Conservation (phyloP, 1,140 invertebrate species). For the Listronotus bonariensis region DNA sequence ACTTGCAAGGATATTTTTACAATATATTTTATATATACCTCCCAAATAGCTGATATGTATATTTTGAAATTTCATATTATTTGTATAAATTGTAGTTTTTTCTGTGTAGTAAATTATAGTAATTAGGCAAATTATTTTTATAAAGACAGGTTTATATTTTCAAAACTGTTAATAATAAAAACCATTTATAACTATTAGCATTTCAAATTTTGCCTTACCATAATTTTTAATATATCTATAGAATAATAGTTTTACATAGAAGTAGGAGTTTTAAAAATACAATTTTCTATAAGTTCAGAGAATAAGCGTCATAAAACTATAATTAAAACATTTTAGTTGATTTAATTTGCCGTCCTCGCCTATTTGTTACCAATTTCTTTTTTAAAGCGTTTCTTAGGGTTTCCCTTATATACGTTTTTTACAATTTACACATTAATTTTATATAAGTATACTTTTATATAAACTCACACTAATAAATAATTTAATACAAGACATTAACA, state of each 20-base stretch:
- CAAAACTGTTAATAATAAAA: not conserved
- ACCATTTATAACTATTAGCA: conserved; percentile 11
- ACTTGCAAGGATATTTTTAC: not conserved
- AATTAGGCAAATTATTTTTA: conserved; percentile 11
- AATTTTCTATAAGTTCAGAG: not conserved
- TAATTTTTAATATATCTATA: not conserved
- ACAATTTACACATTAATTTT: no score
- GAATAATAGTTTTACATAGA: no score
- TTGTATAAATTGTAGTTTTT: conserved; percentile 11
- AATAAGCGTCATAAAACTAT: no score
- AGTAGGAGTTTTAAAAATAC: not conserved
- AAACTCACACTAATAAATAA: no score
- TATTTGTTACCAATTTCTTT: no score
- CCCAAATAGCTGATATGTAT: not conserved
- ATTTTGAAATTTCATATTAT: not conserved
- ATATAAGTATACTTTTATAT: no score
- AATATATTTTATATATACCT: not conserved
- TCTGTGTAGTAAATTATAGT: conserved; percentile 1
- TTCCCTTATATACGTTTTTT: no score
- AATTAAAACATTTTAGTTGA: no score
- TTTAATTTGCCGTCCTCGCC: no score
- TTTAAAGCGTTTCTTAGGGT: no score
- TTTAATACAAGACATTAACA: no score
- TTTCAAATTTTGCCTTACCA: conserved; percentile 19
- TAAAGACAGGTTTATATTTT: conserved; percentile 1